Evolutionary conservation across 2,888 invertebrate species (phyloP).

Genomic region (Pegoplata infirma): DNA sequence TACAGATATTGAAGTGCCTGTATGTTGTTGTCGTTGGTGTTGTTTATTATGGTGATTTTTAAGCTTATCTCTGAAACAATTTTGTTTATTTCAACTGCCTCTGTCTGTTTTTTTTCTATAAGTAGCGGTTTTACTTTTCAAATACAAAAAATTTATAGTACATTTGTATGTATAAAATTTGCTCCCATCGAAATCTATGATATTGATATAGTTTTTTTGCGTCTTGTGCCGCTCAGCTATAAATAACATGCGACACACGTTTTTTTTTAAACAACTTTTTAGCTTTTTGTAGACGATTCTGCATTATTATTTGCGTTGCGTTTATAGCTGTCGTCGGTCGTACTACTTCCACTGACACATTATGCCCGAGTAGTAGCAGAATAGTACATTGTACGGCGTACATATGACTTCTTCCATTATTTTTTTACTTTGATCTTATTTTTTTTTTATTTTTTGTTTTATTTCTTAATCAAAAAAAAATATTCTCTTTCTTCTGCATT

Average conservation of each 20-base stretch:
- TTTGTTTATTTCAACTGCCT: constrained; percentile 27
- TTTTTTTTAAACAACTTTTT: constrained; percentile 13
- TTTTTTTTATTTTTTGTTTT: constrained; percentile 1
- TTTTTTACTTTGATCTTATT: constrained; percentile 40
- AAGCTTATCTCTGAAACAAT: constrained; percentile 53
- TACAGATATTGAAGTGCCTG: constrained; percentile 18
- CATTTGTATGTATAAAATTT: too few relatives aligned
- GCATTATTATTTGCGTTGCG: constrained; percentile 30
- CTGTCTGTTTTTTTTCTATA: constrained; percentile 2
- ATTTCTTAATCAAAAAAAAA: constrained; percentile 15
- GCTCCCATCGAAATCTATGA: constrained; percentile 34
- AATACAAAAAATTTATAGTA: not conserved
- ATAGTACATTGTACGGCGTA: not conserved
- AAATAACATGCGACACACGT: constrained; percentile 55
- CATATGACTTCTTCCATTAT: constrained; percentile 5
- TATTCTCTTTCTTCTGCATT: not conserved
- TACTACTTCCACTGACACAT: too few relatives aligned
- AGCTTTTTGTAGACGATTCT: constrained; percentile 29
- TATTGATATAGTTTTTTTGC: constrained; percentile 1
- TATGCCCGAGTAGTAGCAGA: not conserved
- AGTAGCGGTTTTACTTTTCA: constrained; percentile 7
- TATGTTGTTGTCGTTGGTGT: constrained; percentile 4
- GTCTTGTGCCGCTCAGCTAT: constrained; percentile 45
- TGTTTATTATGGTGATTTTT: constrained; percentile 40
- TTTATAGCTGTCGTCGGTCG: not conserved